Conservation (phyloP, 2,797 vertebrate species). For the Lagocephalus sceleratus region DNA sequence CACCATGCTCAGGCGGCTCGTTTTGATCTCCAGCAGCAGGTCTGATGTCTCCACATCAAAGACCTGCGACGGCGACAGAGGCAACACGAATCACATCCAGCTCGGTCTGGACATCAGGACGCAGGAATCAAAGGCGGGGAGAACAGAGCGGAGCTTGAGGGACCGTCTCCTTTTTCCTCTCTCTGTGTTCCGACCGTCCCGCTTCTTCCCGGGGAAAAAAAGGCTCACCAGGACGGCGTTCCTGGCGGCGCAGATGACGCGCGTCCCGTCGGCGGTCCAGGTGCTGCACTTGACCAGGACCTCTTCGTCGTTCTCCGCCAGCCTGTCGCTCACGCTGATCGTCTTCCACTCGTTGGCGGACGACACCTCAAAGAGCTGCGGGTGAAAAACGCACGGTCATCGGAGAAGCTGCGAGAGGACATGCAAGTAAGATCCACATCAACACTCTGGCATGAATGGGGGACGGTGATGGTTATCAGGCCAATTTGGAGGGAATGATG, state of each 20-base stretch:
- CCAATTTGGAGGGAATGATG: too few relatives aligned
- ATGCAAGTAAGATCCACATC: too few relatives aligned
- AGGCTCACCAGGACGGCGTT: conserved; percentile 87
- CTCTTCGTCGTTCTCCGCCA: conserved; percentile 79
- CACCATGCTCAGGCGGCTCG: conserved; percentile 83
- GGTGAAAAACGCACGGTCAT: neutral
- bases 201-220: neutral
- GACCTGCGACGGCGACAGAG: conserved; percentile 70
- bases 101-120: neutral
- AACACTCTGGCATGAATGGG: too few relatives aligned
- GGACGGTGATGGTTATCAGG: too few relatives aligned
- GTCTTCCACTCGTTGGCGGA: conserved; percentile 86
- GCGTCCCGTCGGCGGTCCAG: conserved; percentile 83
- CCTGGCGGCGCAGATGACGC: conserved; percentile 83
- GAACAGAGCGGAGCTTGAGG: neutral
- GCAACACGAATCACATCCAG: neutral
- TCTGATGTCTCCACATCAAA: conserved; percentile 78
- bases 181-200: neutral
- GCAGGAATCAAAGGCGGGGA: neutral
- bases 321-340: conserved; percentile 76
- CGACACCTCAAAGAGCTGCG: conserved; percentile 83
- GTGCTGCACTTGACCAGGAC: conserved; percentile 88
- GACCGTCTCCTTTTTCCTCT: neutral
- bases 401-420: neutral
- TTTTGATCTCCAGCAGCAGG: conserved; percentile 79